Evolutionary conservation across 2,888 invertebrate genomes (phyloP), one percentile per base, ranked within the genome.

Genomic region (Theretra japonica): DNA sequence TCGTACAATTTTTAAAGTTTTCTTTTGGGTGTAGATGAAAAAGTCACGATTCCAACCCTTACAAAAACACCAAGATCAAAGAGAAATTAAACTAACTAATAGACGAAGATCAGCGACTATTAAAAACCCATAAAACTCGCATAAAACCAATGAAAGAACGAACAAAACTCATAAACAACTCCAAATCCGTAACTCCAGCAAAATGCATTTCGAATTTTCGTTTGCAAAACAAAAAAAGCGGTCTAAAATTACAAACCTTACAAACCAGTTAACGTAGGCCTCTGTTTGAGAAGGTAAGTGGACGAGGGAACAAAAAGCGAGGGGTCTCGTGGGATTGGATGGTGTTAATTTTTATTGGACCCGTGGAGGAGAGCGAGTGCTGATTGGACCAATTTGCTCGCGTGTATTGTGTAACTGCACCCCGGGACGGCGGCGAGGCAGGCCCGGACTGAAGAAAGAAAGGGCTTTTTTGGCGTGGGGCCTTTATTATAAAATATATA

Each of bases 331-430:
- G 21, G 11, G 21, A 65, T 15, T 21, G 41, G 62, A 41, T 15
- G 15, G 4, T 48, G 59, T 23, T 65, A 48, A 65, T 65, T 65
- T 65, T 41, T 65, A 65, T 65, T 41, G 41, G 21, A 17, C 41
- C 23, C 15, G 25, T 15, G 4, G 62, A 62, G 41, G 56, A 21
- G 53, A 33, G 69, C 69, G 21, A n/a, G 57, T 30, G 30, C 25
- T 57, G 62, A 65, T 65, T 65, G 62, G 62, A 23, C 23, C 62
- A 65, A 65, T 65, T 65, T 65, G 41, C 23, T 65, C 41, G 62
- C 23, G n/a, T 30, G 58, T 58, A 58, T 58, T 58, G 58, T 65
- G 41, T 65, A 65, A 65, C 62, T 65, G 62, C 41, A 65, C 41
- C 62, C 41, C 4, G 41, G 33, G 62, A 41, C 41, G 41, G 41